A percentile compares a stretch with the other conserved stretches of the same genome.
Conservation (phyloP, 2,113 vertebrate genomes). For the Scartelaos histophorus region DNA sequence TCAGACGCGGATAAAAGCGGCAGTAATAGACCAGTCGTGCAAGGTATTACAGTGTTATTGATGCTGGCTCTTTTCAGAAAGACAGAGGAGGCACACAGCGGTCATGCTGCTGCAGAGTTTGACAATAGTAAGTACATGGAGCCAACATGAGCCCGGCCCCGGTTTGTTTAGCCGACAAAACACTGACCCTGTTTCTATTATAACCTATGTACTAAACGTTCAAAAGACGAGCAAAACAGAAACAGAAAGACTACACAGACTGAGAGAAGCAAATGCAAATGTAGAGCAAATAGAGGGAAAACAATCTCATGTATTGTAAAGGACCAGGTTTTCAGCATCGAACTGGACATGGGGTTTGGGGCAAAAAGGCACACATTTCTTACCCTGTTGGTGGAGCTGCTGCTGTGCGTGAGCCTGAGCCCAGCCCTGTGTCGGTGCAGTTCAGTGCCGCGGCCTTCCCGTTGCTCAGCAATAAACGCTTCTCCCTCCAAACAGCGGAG, state of each 20-base stretch:
- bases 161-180: slow-evolving; percentile 21
- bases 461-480: slow-evolving; percentile 57
- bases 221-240: background rate
- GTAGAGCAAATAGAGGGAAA: slow-evolving; percentile 26
- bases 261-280: slow-evolving; percentile 9
- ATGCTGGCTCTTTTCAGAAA: slow-evolving; percentile 4
- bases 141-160: slow-evolving; percentile 40
- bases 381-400: slow-evolving; percentile 44
- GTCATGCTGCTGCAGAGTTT: slow-evolving; percentile 45
- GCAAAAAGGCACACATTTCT: slow-evolving; percentile 21
- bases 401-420: slow-evolving; percentile 39
- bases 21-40: background rate
- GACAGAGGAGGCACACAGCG: slow-evolving; percentile 26
- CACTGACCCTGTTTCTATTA: background rate
- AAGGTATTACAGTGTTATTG: background rate
- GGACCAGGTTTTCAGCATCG: slow-evolving; percentile 29
- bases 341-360: background rate
- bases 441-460: slow-evolving; percentile 48
- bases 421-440: slow-evolving; percentile 59
- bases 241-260: background rate
- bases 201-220: background rate
- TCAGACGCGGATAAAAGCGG: background rate
- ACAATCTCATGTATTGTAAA: slow-evolving; percentile 15
- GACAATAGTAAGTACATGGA: slow-evolving; percentile 56
- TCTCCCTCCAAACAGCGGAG: slow-evolving; percentile 36